A percentile compares a stretch with the other conserved stretches of the same genome.
Evolutionary conservation across 1,140 invertebrate species (phyloP).

Genomic region (Macrosteles quadrilineatus): DNA sequence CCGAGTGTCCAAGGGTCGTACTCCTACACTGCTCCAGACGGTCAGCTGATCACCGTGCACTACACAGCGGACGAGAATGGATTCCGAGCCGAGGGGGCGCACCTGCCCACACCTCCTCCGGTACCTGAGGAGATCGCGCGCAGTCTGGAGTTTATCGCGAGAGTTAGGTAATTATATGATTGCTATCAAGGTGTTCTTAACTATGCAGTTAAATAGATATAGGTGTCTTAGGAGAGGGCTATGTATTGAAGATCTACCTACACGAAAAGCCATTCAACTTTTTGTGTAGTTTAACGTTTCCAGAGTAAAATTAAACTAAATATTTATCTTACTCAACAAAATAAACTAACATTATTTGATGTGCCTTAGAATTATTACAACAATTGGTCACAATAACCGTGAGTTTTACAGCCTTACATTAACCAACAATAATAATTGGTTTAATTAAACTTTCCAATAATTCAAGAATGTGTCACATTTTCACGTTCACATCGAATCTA

Average conservation of each 20-base stretch:
- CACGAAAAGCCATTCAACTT: background rate
- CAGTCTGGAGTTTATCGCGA: slow-evolving; percentile 49
- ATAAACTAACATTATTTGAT: no score
- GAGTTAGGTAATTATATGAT: background rate
- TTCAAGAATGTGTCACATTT: no score
- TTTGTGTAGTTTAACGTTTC: background rate
- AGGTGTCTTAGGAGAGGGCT: background rate
- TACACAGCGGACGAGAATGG: slow-evolving; percentile 81
- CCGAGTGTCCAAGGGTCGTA: slow-evolving; percentile 66
- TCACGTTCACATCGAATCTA: no score
- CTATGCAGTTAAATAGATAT: background rate
- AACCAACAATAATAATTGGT: no score
- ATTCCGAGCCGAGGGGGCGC: slow-evolving; percentile 67
- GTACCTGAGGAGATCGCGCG: slow-evolving; percentile 30
- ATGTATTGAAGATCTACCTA: background rate
- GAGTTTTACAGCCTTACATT: no score
- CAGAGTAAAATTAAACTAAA: background rate
- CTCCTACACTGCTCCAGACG: slow-evolving; percentile 80
- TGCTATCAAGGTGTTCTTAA: background rate
- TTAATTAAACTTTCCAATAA: no score
- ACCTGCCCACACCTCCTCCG: slow-evolving; percentile 49
- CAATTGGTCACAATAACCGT: no score
- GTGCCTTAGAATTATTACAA: no score
- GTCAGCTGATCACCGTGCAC: slow-evolving; percentile 69
- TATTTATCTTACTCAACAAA: no score